Evolutionary conservation across 53 echinoderm and acorn worm species (phyloP), one percentile per base, ranked within the genome.

Genomic region (Arbacia lixula): DNA sequence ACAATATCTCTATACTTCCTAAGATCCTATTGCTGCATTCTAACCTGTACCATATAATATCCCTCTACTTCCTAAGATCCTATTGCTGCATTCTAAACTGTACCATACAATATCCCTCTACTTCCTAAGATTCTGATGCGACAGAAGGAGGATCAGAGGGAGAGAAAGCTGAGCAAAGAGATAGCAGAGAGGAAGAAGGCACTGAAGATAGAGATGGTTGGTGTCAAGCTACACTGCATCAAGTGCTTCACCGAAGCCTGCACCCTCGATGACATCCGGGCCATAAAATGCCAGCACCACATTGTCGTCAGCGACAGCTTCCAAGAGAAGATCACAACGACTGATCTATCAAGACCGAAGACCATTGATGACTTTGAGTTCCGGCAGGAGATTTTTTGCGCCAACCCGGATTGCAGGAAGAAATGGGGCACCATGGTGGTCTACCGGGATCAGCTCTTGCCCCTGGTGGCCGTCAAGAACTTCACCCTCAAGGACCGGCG

Each of bases 391-490:
- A 90, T 90, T 55, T 43, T 62, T 40, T 90, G 67, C 68, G 36
- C 30, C 56, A 77, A 79, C 3, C n/a, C n/a, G n/a, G n/a, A n/a
- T n/a, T 91, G 91, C 67, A 63, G 83, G n/a, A 37, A 67, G 36
- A 87, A 91, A 38, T 91, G 91, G 91, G 91, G 91, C 38, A 83
- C 83, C 49, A 87, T 87, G 84, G 87, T 87, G 65, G 74, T 83
- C 26, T 87, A 91, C 46, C 86, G 84, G 28, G 84, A 71, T 1
- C 66, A 72, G 2, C 41, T 68, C 29, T 43, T 91, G 24, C 91
- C 91, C 19, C 77, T 91, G 51, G 69, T 94, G 60, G 84, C 82
- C 12, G 72, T 91, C 3, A 84, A 55, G 37, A 38, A 86, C 28
- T 94, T 94, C 60, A 82, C 73, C 3, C 43, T 91, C 37, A 87